Base-by-base conservation (phyloP, 2,888 invertebrate species). In the Selenia dentaria region DNA sequence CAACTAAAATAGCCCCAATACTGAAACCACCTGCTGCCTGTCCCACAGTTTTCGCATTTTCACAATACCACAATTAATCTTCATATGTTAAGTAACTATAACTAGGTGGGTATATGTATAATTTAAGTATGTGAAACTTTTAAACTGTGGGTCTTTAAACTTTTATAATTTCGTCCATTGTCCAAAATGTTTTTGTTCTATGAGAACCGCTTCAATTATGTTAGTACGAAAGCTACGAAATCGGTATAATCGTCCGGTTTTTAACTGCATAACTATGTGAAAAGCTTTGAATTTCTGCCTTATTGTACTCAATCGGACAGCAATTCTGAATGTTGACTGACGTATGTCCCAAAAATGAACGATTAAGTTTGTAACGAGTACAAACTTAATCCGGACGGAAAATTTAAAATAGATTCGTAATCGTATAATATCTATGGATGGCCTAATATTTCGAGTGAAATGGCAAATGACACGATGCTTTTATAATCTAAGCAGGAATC, bases 191-290 rank as follows among this genome's bases (percentile, higher is more conserved):
- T 74, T 82, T 86, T 79, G 83, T 88, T 86, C 84, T 87, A 82
- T 89, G 90, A 74, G 90, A 90, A 90, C 89, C 76, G 76, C 74
- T 81, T 84, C 88, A 89, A 90, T 90, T 90, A 89, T 83, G 67
- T 67, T 67, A 72, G 70, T 80, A 86, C 82, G 39, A 46, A 44
- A 46, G 41, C 40, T 40, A 41, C 37, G 79, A 89, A 90, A 88
- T 84, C 78, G 70, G 80, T 83, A 82, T 89, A 88, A 90, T 89
- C 84, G 85, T 71, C 67, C 42, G 74, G 80, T 83, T 79, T 85
- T 87, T 84, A 87, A 85, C 79, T 70, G 80, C 81, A 78, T 88
- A 90, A 90, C 90, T 88, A 88, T 90, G 90, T 77, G 90, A 90
- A 88, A 84, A 59, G 40, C 57, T 75, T 74, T 67, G 64, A 70